These are phyloP conservation scores for Turritopsis rubra DNA, from an alignment of 30 jellyfish, hydroid and myxozoan genomes.

Conservation along the genomic window DNA sequence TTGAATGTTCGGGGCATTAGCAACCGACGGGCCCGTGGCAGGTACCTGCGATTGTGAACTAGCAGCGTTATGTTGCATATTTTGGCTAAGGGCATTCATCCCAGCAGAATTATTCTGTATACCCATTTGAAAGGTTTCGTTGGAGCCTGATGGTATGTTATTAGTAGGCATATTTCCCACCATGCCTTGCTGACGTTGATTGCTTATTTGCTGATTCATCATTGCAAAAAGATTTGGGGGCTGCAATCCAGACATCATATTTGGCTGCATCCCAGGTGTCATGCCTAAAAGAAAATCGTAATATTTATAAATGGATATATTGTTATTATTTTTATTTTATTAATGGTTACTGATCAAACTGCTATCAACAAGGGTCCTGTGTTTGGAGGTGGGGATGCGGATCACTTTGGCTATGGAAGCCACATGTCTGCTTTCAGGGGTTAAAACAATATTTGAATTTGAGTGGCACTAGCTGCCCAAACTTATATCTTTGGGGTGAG, in stretches of 20 bases:
- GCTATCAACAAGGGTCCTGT: no score
- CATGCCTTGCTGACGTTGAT: not conserved
- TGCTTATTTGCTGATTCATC: slow-evolving; percentile 25
- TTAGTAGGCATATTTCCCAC: slow-evolving; percentile 11
- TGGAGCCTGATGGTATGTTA: not conserved
- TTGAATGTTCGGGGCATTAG: slow-evolving; percentile 48
- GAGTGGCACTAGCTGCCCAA: no score
- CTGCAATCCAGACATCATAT: slow-evolving; percentile 52
- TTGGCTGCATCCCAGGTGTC: slow-evolving; percentile 46
- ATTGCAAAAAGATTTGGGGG: slow-evolving; percentile 37
- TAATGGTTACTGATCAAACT: no score
- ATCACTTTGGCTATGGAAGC: no score
- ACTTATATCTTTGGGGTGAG: no score
- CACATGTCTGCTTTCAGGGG: no score
- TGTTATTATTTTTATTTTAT: no score
- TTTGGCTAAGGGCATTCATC: not conserved
- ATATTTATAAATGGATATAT: no score
- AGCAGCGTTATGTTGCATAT: not conserved
- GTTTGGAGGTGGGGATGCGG: no score
- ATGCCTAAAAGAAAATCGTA: not conserved
- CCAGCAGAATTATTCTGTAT: not conserved
- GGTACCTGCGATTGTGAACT: not conserved
- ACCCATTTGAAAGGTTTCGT: slow-evolving; percentile 12
- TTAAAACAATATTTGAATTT: no score
- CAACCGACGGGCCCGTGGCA: slow-evolving; percentile 53